Evolutionary conservation across 2,113 vertebrate genomes (phyloP).

Genomic region (Larimichthys polyactis): DNA sequence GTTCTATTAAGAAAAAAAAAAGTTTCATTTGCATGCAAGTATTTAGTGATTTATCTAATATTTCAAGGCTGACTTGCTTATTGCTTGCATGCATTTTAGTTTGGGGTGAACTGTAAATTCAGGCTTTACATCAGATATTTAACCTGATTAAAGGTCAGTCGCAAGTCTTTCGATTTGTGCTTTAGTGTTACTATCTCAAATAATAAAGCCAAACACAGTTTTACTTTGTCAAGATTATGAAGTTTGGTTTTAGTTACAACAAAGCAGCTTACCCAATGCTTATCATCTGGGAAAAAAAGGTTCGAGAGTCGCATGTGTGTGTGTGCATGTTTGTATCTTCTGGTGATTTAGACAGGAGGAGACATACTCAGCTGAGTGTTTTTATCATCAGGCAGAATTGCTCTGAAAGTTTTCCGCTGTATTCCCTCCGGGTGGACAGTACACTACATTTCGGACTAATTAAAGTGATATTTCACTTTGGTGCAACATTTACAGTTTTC

Average conservation of each 20-base stretch:
- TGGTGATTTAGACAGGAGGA: slow-evolving; percentile 63
- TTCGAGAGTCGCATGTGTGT: slow-evolving; percentile 29
- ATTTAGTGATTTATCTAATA: not conserved
- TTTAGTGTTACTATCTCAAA: slow-evolving; percentile 36
- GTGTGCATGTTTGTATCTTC: slow-evolving; percentile 23
- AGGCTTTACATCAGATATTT: slow-evolving; percentile 8
- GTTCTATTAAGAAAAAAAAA: not conserved
- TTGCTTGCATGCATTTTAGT: slow-evolving; percentile 9
- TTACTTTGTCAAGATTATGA: slow-evolving; percentile 54
- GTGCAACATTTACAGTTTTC: slow-evolving; percentile 44
- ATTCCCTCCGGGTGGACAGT: slow-evolving; percentile 28
- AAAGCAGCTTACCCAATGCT: slow-evolving; percentile 54
- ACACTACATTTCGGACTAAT: slow-evolving; percentile 50
- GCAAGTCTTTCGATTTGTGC: slow-evolving; percentile 26
- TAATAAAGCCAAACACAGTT: slow-evolving; percentile 35
- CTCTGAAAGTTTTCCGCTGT: slow-evolving; percentile 42
- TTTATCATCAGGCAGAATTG: slow-evolving; percentile 53
- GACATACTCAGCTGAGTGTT: slow-evolving; percentile 53
- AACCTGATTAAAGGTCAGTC: not conserved
- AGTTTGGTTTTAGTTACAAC: slow-evolving; percentile 58
- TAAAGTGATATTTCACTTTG: slow-evolving; percentile 60
- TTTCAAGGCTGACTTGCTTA: not conserved
- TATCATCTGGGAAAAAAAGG: slow-evolving; percentile 39
- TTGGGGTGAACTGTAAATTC: slow-evolving; percentile 10
- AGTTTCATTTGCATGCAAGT: not conserved